Evolutionary conservation across 2,888 invertebrate species (phyloP), one percentile per base, ranked within the genome.

Genomic region (Sphaeridia pumilis): DNA sequence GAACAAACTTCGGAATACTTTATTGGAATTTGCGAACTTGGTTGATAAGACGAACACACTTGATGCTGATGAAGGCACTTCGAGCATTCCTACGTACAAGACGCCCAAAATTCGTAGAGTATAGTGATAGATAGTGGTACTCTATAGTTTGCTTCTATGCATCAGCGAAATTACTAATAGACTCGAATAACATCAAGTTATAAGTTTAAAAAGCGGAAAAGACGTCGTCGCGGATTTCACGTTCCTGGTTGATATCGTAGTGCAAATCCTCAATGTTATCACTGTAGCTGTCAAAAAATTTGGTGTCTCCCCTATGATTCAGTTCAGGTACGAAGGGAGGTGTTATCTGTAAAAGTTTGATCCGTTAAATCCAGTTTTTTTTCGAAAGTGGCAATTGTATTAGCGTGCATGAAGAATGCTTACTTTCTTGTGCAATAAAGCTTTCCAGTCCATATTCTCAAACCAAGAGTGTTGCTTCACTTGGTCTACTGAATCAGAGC

Each of bases 391-490:
- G n/a, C n/a, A 31, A 31, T 31, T 10, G 7, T 31, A 31, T 31
- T 31, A 31, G 31, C 31, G 10, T 10, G 31, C 31, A 10, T 10
- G 14, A 14, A 31, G 14, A 31, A 10, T 31, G 31, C 31, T 31
- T 31, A 31, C 7, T 31, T 31, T 31, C 35, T 51, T 51, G 26
- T 45, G 24, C 1, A 51, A 25, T 7, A 51, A 38, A 10, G 27
- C 36, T 38, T 34, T 36, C 51, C 51, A 51, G 10, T 45, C 26
- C 4, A 46, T 21, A 21, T 44, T 17, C 38, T 34, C 45, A 51
- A 51, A 51, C 51, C 51, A 51, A 4, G 45, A 36, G 21, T 51
- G 51, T 26, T 21, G 26, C 38, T 46, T 51, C 2, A 51, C 20
- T 10, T 45, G 46, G n/a, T 46, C 22, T 17, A n/a, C 35, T 17